These are phyloP conservation scores for Oryzias celebensis DNA, from an alignment of 2,113 vertebrate species.

Conservation along the genomic window DNA sequence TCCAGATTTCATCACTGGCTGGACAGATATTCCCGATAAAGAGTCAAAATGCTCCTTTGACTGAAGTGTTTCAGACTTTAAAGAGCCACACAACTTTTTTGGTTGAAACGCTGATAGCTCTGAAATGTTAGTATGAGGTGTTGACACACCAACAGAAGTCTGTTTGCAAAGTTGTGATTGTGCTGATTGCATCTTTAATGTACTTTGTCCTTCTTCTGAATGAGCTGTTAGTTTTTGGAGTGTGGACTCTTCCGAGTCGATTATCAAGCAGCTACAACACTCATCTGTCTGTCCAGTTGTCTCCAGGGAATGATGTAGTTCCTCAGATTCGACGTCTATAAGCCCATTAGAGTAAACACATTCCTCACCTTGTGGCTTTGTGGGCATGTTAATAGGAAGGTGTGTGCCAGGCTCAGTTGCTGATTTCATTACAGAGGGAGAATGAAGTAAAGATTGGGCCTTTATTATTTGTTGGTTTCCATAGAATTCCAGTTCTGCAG, in stretches of 20 bases:
- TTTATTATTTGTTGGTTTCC: conserved; percentile 23
- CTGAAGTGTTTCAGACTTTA: conserved; percentile 15
- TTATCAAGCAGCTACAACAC: conserved; percentile 23
- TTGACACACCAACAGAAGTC: conserved; percentile 8
- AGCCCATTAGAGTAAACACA: conserved; percentile 36
- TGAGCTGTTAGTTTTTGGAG: conserved; percentile 11
- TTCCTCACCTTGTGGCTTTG: conserved; percentile 49
- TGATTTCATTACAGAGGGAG: conserved; percentile 30
- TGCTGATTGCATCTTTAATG: conserved; percentile 8
- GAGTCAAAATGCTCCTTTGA: conserved; percentile 10
- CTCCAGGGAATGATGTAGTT: conserved; percentile 25
- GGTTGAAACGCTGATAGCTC: conserved; percentile 17
- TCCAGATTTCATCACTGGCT: conserved; percentile 17
- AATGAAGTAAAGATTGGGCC: conserved; percentile 13
- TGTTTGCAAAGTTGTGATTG: conserved; percentile 14
- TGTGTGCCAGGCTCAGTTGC: conserved; percentile 27
- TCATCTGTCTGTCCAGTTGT: conserved; percentile 34
- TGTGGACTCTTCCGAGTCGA: conserved; percentile 33
- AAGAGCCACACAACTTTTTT: conserved; percentile 16
- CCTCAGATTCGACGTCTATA: conserved; percentile 29
- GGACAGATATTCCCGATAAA: not conserved
- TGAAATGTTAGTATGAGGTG: conserved; percentile 11
- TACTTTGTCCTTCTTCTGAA: conserved; percentile 17
- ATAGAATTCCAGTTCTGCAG: conserved; percentile 18
- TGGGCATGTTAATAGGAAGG: conserved; percentile 22